Base-by-base conservation (phyloP, 2,797 vertebrate genomes). In the Falco cherrug region DNA sequence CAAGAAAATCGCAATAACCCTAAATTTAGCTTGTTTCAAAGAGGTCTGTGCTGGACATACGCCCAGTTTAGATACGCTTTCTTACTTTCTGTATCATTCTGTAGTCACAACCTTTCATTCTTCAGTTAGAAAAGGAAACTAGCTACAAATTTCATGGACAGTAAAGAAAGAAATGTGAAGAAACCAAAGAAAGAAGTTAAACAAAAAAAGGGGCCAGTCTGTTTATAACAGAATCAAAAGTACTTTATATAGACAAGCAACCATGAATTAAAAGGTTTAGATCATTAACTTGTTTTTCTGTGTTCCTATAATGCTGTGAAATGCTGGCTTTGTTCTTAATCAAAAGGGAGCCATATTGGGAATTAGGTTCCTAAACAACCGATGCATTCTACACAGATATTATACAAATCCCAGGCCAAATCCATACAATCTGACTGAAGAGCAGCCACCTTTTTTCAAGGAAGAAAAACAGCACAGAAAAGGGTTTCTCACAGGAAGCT, bases 201-300 rank as follows among this genome's bases (percentile, higher is more conserved):
- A 97, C 95, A 96, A 97, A 97, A 97, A 95, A 97, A 96, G 95
- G 96, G 97, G 97, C 94, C 97, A 90, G 93, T 94, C 97, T 98
- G 98, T 96, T 98, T 98, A 97, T 97, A 97, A 95, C 93, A 91
- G 96, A 98, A 97, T 97, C 97, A 98, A 97, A 97, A 98, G 98
- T 97, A 87, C 97, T 97, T 97, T 95, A 98, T 97, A 97, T 94
- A 97, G 98, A 97, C 96, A 95, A 98, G 97, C 97, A 98, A 97
- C 94, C 94, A 84, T 93, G 97, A 98, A 98, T 97, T 98, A 98
- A 97, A 98, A 98, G 98, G 98, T 98, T 99, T 99, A 99, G 99
- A 99, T 99, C 98, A 98, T 98, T 99, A 99, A 98, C 98, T 98
- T 98, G 98, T 97, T 98, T 98, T 98, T 98, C 98, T 98, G 98